Evolutionary conservation across 2,888 invertebrate genomes (phyloP), one percentile per base, ranked within the genome.

Genomic region (Dexiosoma caninum): DNA sequence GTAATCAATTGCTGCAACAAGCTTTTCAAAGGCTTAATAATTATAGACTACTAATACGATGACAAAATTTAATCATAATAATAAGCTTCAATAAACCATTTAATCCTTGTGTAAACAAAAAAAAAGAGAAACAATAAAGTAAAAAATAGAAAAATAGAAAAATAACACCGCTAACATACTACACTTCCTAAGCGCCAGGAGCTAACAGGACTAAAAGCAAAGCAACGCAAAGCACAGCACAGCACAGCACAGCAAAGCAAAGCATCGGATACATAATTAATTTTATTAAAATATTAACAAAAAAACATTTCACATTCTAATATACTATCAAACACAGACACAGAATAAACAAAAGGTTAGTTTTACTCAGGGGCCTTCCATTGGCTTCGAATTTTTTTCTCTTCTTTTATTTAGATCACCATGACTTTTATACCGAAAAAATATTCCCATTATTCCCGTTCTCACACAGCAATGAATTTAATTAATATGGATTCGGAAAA

Each of bases 401-500:
- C 12, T 53, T 53, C 27, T 16, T 21, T 32, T 9, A 60, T 49
- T 42, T 59, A 66, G 66, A 16, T 67, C 75, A 76, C 44, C 83
- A 87, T 87, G 87, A 88, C 86, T 82, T 87, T 86, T 83, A 87
- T 87, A 85, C 86, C 87, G 80, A 87, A 87, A 85, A 86, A 85
- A 84, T 84, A 86, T 74, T 79, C 81, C 67, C 80, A 81, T 70
- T 77, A 77, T 77, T 69, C 81, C 55, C 84, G 85, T 82, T 83
- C 88, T 84, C 88, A 88, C 82, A 86, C 88, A 91, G 91, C 92
- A 91, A 96, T 97, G 96, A 96, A 96, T 92, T 93, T 96, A 90
- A 94, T 95, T 89, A 97, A 96, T 91, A 96, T 96, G 96, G 97
- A 98, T 92, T 96, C 97, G 91, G 98, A 98, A 91, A 98, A 98